These are phyloP conservation scores for Cantharis rufa DNA, from an alignment of 2,888 invertebrate genomes.

Conservation along the genomic window DNA sequence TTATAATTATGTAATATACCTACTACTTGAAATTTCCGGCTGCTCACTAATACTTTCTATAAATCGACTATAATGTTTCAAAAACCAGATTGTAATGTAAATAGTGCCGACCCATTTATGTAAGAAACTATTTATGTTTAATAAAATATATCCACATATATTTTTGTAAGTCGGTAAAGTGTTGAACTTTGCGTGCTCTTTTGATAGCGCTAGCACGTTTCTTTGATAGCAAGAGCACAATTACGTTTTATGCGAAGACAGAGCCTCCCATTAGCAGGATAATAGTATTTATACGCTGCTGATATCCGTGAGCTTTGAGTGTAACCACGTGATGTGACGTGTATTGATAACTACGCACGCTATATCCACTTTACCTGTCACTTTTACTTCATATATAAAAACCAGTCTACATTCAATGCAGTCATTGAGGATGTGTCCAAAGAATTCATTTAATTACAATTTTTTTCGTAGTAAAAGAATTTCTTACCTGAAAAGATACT, in stretches of 20 bases:
- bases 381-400: constrained; percentile 22
- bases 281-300: constrained; percentile 35
- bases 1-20: no score
- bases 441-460: background rate
- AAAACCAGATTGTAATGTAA: background rate
- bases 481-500: background rate
- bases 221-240: constrained; percentile 33
- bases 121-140: background rate
- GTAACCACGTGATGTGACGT: constrained; percentile 33
- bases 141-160: background rate
- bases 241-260: constrained; percentile 37
- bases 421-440: background rate
- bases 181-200: constrained; percentile 36
- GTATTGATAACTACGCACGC: constrained; percentile 35
- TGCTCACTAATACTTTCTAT: no score
- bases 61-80: no score
- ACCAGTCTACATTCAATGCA: background rate
- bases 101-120: background rate
- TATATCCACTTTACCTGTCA: constrained; percentile 33
- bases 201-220: constrained; percentile 32
- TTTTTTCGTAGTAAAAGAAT: background rate
- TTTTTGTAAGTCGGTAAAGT: constrained; percentile 20
- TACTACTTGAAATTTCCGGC: no score
- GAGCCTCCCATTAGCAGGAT: constrained; percentile 35
- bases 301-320: constrained; percentile 33